Base-by-base conservation (phyloP, 1,140 invertebrate genomes). In the Notospermus geniculatus region DNA sequence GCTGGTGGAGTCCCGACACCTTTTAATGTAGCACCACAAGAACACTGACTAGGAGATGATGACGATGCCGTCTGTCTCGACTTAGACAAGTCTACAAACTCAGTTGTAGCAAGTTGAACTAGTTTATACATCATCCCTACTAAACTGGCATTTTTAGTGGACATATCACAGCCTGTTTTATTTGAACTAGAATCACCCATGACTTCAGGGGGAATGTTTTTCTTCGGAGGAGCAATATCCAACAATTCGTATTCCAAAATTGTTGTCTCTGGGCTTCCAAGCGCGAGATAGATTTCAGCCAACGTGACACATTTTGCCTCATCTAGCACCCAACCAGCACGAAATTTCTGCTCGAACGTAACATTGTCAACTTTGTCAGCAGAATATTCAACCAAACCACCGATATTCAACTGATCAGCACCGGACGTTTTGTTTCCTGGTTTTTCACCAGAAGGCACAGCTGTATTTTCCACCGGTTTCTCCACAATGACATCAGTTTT, bases 251-350 rank as follows among this genome's bases (percentile, higher is more conserved):
- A 94, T 76, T 93, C 90, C 46, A 94, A 78, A 63, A 87, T 84
- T 23, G 94, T 76, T 79, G 88, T 91, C 0, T 88, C 89, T 65
- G 91, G 88, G 56, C 85, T 85, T 13, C 91, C 91, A 80, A 91
- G 88, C 86, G 93, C 92, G 62, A 95, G 82, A 83, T 92, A 94
- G n/a, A 95, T 76, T 82, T 96, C 91, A 0, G 92, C 93, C 46
- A 95, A 85, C 30, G 90, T 92, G 30, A 94, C 85, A 29, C 88
- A 87, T 19, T 88, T 88, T 5, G 88, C 86, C 75, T 89, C 88
- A 13, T 86, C 82, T 1, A 85, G 71, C 52, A 88, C 92, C 91
- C 92, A 94, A 1, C 93, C 92, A 56, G 85, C 84, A 64, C 85
- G 82, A 29, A 92, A 22, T 29, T 75, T 71, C 2, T 76, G 72